phyloP scores from a whole-genome alignment of 2,888 invertebrate species.

The Lasioglossum lativentre region DNA sequence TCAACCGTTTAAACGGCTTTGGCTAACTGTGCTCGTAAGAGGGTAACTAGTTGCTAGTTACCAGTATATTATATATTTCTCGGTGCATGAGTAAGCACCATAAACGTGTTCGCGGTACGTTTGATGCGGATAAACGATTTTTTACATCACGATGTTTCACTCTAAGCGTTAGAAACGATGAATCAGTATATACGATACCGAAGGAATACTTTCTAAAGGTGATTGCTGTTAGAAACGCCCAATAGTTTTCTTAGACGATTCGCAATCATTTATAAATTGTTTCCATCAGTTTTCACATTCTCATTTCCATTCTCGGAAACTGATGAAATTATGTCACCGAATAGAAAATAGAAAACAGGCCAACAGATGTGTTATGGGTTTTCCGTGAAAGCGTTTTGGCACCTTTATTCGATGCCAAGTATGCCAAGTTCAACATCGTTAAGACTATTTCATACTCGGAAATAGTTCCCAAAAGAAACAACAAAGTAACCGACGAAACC shows the following conservation, averaged over 20 bases:
- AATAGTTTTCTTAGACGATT: neutral
- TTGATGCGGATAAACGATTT: too few species aligned
- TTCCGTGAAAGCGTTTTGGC: slow-evolving; percentile 44
- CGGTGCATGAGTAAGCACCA: neutral
- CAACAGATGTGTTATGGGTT: neutral
- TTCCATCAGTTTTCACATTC: too few species aligned
- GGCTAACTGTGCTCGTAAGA: slow-evolving; percentile 14
- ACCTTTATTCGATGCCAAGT: slow-evolving; percentile 13
- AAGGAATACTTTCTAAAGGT: neutral
- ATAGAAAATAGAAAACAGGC: slow-evolving; percentile 12
- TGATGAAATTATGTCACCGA: neutral
- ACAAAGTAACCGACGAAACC: neutral
- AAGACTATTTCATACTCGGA: slow-evolving; percentile 5
- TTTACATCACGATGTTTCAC: too few species aligned
- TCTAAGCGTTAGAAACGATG: neutral
- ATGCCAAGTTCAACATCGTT: slow-evolving; percentile 48
- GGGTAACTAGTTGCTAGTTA: slow-evolving; percentile 23
- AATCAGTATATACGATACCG: neutral
- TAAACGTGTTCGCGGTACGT: neutral
- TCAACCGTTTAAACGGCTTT: slow-evolving; percentile 17
- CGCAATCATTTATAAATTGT: neutral
- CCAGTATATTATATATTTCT: neutral
- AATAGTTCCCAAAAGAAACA: neutral
- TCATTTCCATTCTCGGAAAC: neutral
- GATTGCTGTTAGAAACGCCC: neutral